phyloP scores from a whole-genome alignment of 2,888 invertebrate genomes.

The Pollenia labialis region DNA sequence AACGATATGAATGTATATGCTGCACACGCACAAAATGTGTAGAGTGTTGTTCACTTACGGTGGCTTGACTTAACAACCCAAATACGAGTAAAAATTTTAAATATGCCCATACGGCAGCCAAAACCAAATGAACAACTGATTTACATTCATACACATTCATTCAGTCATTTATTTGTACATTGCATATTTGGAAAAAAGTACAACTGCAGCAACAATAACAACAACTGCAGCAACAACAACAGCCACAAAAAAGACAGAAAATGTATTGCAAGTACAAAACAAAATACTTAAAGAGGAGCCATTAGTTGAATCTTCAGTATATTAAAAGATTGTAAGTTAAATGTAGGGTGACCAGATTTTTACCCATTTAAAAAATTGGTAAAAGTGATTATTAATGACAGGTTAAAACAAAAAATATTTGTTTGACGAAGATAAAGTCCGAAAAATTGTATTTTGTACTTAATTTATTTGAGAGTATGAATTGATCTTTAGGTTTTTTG shows the following conservation, averaged over 20 bases:
- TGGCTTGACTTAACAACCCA: slow-evolving; percentile 64
- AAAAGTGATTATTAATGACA: too few species aligned
- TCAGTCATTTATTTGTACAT: slow-evolving; percentile 49
- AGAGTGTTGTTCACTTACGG: slow-evolving; percentile 51
- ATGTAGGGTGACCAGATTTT: slow-evolving; percentile 31
- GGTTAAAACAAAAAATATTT: too few species aligned
- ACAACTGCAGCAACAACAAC: not conserved
- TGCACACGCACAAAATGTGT: not conserved
- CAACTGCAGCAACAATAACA: slow-evolving; percentile 5
- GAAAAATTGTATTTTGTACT: not conserved
- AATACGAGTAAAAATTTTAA: slow-evolving; percentile 57
- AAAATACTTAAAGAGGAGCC: slow-evolving; percentile 42
- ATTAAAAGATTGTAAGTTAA: slow-evolving; percentile 35
- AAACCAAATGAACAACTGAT: slow-evolving; percentile 42
- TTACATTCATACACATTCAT: slow-evolving; percentile 44
- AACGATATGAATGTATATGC: too few species aligned
- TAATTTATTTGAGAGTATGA: not conserved
- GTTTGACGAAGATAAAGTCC: not conserved
- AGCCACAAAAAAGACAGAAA: not conserved
- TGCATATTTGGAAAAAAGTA: slow-evolving; percentile 35
- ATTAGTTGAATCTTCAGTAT: slow-evolving; percentile 63
- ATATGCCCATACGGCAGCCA: slow-evolving; percentile 32
- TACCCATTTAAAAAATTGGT: too few species aligned
- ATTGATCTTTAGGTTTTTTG: not conserved
- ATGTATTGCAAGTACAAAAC: slow-evolving; percentile 33